These are phyloP conservation scores for Mylabris phalerata DNA, from an alignment of 1,140 invertebrate genomes.

Conservation along the genomic window DNA sequence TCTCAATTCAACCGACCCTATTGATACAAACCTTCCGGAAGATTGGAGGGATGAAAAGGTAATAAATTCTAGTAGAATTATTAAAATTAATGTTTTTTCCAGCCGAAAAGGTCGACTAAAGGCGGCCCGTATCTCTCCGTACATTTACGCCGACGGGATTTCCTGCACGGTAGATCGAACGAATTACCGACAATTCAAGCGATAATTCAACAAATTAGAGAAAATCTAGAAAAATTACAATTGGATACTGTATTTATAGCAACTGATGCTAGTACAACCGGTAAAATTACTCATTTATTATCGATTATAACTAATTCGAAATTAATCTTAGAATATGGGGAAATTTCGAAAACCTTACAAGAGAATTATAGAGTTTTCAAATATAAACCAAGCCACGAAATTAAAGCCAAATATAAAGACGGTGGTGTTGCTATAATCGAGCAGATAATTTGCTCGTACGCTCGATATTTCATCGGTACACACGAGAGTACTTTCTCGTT, in stretches of 20 bases:
- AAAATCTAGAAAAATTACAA: slow-evolving; percentile 51
- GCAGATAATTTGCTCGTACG: slow-evolving; percentile 89
- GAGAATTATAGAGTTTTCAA: not conserved
- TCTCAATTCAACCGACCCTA: slow-evolving; percentile 62
- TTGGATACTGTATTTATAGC: slow-evolving; percentile 71
- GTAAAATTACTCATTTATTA: slow-evolving; percentile 30
- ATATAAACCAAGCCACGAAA: not conserved
- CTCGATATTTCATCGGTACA: slow-evolving; percentile 84
- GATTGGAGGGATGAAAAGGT: slow-evolving; percentile 63
- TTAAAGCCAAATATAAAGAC: slow-evolving; percentile 46
- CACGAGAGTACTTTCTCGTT: slow-evolving; percentile 93
- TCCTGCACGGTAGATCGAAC: slow-evolving; percentile 57
- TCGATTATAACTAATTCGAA: not conserved
- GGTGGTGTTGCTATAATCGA: slow-evolving; percentile 92
- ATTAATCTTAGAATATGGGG: not conserved
- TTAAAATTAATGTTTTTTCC: slow-evolving; percentile 10
- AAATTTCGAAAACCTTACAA: not conserved
- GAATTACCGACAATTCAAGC: slow-evolving; percentile 57
- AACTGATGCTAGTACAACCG: slow-evolving; percentile 62
- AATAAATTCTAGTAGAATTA: slow-evolving; percentile 1
- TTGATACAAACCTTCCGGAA: slow-evolving; percentile 51
- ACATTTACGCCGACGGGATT: slow-evolving; percentile 82
- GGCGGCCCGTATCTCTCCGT: slow-evolving; percentile 74
- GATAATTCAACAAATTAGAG: slow-evolving; percentile 49
- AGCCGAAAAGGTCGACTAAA: slow-evolving; percentile 44